Evolutionary conservation across 1,140 invertebrate genomes (phyloP).

Genomic region (Saccostrea glomerata): DNA sequence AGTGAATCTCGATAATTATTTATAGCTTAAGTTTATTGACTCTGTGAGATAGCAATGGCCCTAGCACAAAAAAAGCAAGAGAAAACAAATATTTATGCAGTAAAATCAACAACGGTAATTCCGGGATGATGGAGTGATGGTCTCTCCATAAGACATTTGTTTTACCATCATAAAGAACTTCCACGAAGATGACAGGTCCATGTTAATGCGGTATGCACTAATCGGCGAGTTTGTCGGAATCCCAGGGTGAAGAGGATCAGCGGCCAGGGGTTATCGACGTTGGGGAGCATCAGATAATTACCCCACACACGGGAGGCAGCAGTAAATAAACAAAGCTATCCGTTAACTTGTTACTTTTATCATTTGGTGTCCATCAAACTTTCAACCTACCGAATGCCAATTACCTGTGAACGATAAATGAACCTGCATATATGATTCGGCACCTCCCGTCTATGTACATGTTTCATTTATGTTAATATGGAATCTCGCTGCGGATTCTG

Average conservation of each 20-base stretch:
- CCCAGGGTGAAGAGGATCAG: neutral
- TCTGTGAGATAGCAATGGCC: neutral
- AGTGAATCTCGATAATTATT: neutral
- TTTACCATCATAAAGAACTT: neutral
- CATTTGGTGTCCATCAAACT: slow-evolving; percentile 30
- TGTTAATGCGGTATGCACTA: neutral
- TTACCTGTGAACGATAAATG: slow-evolving; percentile 24
- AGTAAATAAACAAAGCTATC: slow-evolving; percentile 6
- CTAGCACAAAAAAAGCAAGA: neutral
- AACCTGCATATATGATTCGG: neutral
- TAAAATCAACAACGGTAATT: neutral
- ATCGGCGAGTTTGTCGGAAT: neutral
- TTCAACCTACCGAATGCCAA: neutral
- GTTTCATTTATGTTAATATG: neutral
- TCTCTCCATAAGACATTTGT: neutral
- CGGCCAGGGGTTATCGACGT: neutral
- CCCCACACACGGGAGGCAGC: neutral
- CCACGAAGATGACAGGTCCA: neutral
- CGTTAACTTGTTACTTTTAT: neutral
- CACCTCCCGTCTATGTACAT: neutral
- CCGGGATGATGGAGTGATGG: neutral
- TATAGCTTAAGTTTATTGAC: neutral
- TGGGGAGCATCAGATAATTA: neutral
- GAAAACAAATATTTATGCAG: neutral
- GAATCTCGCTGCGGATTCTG: neutral